Percentiles rank a stretch among this genome's conserved stretches.
Conservation (phyloP, 2,113 vertebrate species). For the Melanostigma gelatinosum region DNA sequence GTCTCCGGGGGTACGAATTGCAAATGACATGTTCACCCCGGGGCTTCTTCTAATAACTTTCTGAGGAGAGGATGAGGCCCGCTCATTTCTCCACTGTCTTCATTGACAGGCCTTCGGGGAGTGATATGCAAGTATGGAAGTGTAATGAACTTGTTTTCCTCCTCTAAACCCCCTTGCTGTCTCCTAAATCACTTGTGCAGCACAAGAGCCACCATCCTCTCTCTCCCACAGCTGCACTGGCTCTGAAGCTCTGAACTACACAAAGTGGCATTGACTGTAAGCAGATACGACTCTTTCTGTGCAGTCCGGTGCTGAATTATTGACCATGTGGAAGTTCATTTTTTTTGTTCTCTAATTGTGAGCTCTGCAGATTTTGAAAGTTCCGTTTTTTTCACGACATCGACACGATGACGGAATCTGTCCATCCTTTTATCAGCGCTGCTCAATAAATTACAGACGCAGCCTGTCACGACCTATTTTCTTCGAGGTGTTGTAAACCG, state of each 20-base stretch:
- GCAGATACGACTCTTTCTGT: constrained; percentile 55
- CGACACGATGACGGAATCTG: constrained; percentile 10
- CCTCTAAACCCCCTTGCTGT: constrained; percentile 76
- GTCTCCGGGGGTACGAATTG: constrained; percentile 75
- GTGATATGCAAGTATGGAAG: constrained; percentile 81
- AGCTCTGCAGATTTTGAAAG: constrained; percentile 28
- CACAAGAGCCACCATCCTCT: constrained; percentile 65
- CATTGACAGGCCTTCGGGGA: constrained; percentile 79
- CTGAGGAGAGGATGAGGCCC: constrained; percentile 68
- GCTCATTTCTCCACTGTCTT: constrained; percentile 78
- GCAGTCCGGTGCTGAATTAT: constrained; percentile 31
- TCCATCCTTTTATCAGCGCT: neutral
- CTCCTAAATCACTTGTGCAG: constrained; percentile 81
- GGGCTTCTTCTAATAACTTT: constrained; percentile 79
- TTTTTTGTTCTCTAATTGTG: constrained; percentile 19
- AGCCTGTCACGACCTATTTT: constrained; percentile 26
- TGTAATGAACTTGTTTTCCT: constrained; percentile 85
- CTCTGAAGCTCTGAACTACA: constrained; percentile 44
- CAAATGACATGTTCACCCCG: constrained; percentile 80
- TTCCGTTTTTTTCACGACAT: neutral
- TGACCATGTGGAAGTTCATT: constrained; percentile 15
- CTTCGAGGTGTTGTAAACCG: constrained; percentile 6
- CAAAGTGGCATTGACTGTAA: constrained; percentile 62
- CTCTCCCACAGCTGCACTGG: constrained; percentile 76
- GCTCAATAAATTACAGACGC: constrained; percentile 22